A percentile compares a stretch with the other conserved stretches of the same genome.
Evolutionary conservation across 2,888 invertebrate genomes (phyloP).

Genomic region (Uloborus plumipes): DNA sequence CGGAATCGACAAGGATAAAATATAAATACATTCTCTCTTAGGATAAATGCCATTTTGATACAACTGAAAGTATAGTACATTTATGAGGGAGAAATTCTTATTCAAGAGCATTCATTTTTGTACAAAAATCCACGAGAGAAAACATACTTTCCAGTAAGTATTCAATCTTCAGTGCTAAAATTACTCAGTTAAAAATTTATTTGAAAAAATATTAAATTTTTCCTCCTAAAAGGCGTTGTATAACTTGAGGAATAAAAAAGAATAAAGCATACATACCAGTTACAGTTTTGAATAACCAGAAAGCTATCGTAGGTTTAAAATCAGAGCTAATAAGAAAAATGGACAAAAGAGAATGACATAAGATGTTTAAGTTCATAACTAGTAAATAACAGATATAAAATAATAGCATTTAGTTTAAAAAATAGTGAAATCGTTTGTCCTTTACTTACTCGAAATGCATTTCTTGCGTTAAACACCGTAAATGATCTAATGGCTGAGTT

Average conservation of each 20-base stretch:
- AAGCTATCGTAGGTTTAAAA: constrained; percentile 92
- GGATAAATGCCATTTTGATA: no score
- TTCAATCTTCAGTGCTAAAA: no score
- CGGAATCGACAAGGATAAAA: no score
- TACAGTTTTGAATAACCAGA: constrained; percentile 95
- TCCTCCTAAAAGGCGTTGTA: no score
- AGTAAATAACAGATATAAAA: not conserved
- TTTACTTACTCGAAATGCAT: constrained; percentile 79
- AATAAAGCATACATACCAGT: constrained; percentile 76
- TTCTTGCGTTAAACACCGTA: constrained; percentile 92
- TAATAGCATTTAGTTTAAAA: not conserved
- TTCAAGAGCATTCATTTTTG: no score
- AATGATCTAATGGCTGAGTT: constrained; percentile 92
- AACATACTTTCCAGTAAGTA: no score
- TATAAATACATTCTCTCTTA: no score
- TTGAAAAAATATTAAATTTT: not conserved
- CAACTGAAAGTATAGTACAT: no score
- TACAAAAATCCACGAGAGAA: no score
- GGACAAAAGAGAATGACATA: not conserved
- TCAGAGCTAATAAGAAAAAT: constrained; percentile 76
- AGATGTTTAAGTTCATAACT: not conserved
- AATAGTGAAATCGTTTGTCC: not conserved
- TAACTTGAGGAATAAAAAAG: no score
- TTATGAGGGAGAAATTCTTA: no score
- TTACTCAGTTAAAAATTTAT: not conserved